Percentiles rank a stretch among this genome's conserved stretches.
Evolutionary conservation across 2,797 vertebrate species (phyloP).

Genomic region (Picus viridis): DNA sequence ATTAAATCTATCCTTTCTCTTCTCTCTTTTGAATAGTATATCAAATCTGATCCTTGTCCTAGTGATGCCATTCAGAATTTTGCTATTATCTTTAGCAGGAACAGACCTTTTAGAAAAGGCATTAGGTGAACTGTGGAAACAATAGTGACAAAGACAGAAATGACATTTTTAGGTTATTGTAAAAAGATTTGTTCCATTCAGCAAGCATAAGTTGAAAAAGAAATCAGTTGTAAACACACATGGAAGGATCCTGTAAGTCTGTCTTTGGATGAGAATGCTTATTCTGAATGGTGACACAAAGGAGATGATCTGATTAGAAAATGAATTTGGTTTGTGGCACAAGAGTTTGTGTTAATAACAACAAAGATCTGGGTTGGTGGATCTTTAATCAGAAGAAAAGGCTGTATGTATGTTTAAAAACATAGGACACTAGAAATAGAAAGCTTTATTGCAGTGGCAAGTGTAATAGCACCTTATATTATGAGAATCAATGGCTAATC

Average conservation of each 20-base stretch:
- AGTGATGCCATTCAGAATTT: neutral
- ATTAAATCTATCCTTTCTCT: neutral
- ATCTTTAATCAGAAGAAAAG: neutral
- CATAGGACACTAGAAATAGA: neutral
- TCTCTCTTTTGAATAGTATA: neutral
- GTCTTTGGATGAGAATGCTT: neutral
- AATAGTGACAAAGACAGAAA: neutral
- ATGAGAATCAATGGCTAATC: neutral
- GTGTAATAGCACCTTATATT: neutral
- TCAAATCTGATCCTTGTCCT: neutral
- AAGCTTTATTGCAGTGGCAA: neutral
- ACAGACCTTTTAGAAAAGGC: neutral
- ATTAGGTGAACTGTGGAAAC: neutral
- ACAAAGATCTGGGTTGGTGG: neutral
- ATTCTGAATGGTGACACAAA: neutral
- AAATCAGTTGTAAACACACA: neutral
- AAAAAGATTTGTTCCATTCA: neutral
- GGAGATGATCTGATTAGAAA: neutral
- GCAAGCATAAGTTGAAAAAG: neutral
- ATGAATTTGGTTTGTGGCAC: neutral
- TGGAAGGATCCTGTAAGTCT: neutral
- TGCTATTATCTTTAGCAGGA: neutral
- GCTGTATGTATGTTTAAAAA: neutral
- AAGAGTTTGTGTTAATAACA: neutral
- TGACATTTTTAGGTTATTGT: neutral